These are phyloP conservation scores for Cydia amplana DNA, from an alignment of 1,140 invertebrate species.

Conservation along the genomic window DNA sequence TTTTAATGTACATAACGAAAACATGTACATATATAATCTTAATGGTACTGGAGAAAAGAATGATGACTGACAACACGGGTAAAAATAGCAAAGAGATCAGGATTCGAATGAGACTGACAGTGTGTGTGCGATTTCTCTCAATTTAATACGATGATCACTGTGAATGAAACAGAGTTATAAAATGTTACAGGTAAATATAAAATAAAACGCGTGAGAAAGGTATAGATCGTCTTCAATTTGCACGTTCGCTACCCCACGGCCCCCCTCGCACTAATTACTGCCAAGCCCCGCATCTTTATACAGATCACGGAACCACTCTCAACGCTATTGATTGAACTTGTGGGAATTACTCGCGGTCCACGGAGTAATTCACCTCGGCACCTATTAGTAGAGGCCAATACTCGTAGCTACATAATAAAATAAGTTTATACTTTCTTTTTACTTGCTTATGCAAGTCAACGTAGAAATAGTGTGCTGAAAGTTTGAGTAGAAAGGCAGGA, in stretches of 20 bases:
- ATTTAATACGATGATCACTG: too few relatives aligned
- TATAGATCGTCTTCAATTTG: not conserved
- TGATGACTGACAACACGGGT: too few relatives aligned
- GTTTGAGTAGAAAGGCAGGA: too few relatives aligned
- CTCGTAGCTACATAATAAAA: not conserved
- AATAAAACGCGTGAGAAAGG: not conserved
- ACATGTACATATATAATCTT: too few relatives aligned
- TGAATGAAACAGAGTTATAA: not conserved
- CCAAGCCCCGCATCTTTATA: constrained; percentile 65
- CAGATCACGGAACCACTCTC: constrained; percentile 66
- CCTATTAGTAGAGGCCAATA: constrained; percentile 12
- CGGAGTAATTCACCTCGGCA: constrained; percentile 45
- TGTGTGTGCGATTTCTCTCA: too few relatives aligned
- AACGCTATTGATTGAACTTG: constrained; percentile 62
- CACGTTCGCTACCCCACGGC: not conserved
- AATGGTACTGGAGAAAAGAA: too few relatives aligned
- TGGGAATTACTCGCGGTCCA: constrained; percentile 51
- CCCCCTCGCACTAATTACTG: constrained; percentile 64
- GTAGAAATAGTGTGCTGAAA: too few relatives aligned
- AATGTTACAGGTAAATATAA: not conserved
- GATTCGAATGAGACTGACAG: too few relatives aligned
- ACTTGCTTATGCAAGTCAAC: too few relatives aligned
- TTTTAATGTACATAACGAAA: too few relatives aligned
- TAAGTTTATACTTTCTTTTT: too few relatives aligned
- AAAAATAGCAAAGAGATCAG: too few relatives aligned